Base-by-base conservation (phyloP, 1,140 invertebrate genomes). In the Aphidius ervi region DNA sequence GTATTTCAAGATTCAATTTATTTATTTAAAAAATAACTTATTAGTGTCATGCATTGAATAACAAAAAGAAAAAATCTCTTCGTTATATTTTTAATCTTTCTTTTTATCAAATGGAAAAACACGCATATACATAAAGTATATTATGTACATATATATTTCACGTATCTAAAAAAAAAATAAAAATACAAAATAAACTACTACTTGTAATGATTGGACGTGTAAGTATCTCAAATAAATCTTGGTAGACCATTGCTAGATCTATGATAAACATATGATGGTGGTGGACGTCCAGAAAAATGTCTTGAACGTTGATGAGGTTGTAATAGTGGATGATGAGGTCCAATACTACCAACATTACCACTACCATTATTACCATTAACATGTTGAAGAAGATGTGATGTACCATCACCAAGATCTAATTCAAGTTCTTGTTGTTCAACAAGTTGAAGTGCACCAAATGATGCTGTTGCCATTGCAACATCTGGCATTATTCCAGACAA, bases 401-500 rank as follows among this genome's bases (percentile, higher is more conserved):
- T 83, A 1, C 88, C 88, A 71, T 92, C 90, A 4, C 90, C 90
- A 62, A 92, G 82, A 78, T 93, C 91, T 63, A 91, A 77, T 63
- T 84, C 81, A 62, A 86, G 74, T 68, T 87, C 84, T 63, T 81
- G 83, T 58, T 83, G 83, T 65, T 85, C 84, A 65, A 90, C 88
- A 48, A 92, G 74, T 67, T 87, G 86, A 54, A 90, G 79, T 62
- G 87, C 86, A 9, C 84, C 84, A 46, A 91, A 80, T 1, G 88
- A 88, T 4, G 88, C 84, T 1, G 90, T 91, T 42, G 90, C 90
- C 88, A 93, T 91, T n/a, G 91, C 90, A 52, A 93, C 91, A 75
- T 93, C 91, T 3, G 91, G 91, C 88, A 93, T 92, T 67, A 89
- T 86, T 64, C 90, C 89, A 54, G 89, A 92, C 43, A 92, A 76